Conservation (phyloP, 2,888 invertebrate species). For the Rambutsinella grinnellia region DNA sequence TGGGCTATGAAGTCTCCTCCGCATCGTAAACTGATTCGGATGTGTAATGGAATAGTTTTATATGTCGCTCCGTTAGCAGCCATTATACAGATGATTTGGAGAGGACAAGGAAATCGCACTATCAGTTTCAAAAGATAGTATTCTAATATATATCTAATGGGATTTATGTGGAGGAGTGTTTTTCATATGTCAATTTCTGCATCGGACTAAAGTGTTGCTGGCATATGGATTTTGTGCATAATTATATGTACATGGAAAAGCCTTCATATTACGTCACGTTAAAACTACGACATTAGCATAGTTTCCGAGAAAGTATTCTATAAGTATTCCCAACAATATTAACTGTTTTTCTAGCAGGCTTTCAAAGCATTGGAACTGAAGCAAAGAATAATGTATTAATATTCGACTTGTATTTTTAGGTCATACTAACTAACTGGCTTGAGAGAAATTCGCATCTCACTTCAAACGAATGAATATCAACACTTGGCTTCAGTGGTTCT, state of each 20-base stretch:
- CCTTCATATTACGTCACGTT: too few relatives aligned
- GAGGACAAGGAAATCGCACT: neutral
- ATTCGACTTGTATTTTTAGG: too few relatives aligned
- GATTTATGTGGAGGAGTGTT: constrained; percentile 44
- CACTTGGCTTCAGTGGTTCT: constrained; percentile 40
- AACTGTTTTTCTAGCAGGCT: too few relatives aligned
- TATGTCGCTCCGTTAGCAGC: too few relatives aligned
- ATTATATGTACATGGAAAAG: too few relatives aligned
- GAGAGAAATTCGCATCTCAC: neutral
- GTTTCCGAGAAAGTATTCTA: too few relatives aligned
- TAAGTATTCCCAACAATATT: too few relatives aligned
- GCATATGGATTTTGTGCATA: neutral
- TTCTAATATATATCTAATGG: neutral
- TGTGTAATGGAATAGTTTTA: too few relatives aligned
- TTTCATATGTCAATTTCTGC: constrained; percentile 53
- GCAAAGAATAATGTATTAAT: too few relatives aligned
- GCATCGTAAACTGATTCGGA: neutral
- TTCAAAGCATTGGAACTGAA: too few relatives aligned
- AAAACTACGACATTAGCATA: too few relatives aligned
- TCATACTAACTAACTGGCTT: constrained; percentile 35
- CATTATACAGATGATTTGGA: neutral
- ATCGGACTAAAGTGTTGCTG: too few relatives aligned
- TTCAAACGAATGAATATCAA: constrained; percentile 5
- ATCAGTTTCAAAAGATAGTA: neutral
- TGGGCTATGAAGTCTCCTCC: neutral